A percentile compares a stretch with the other conserved stretches of the same genome.
Conservation (phyloP, 2,797 vertebrate genomes). For the Odontamblyopus rebecca region DNA sequence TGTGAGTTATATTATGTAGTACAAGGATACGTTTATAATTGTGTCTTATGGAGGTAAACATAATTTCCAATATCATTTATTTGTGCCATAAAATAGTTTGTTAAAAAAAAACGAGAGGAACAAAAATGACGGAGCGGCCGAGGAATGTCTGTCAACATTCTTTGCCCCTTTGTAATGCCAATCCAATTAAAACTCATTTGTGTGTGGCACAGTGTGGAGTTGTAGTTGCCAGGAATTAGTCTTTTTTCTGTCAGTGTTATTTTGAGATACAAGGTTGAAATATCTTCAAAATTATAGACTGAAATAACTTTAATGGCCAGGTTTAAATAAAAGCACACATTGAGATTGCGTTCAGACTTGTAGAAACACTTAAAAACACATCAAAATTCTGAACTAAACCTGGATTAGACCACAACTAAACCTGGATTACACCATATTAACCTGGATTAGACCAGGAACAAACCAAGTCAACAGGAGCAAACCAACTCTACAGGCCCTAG, state of each 20-base stretch:
- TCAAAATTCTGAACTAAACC: neutral
- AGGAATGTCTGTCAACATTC: conserved; percentile 3
- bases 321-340: neutral
- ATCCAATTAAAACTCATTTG: neutral
- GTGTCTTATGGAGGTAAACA: neutral
- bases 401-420: neutral
- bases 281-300: neutral
- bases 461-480: neutral
- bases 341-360: neutral
- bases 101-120: neutral
- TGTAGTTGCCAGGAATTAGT: neutral
- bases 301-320: neutral
- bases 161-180: neutral
- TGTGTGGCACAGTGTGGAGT: neutral
- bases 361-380: neutral
- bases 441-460: neutral
- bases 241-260: neutral
- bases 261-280: neutral
- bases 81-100: neutral
- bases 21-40: neutral
- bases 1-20: neutral
- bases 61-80: neutral
- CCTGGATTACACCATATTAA: neutral
- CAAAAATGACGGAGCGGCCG: neutral
- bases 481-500: neutral